Evolutionary conservation across 2,797 vertebrate genomes (phyloP), one percentile per base, ranked within the genome.

Genomic region (Coregonus sp.): DNA sequence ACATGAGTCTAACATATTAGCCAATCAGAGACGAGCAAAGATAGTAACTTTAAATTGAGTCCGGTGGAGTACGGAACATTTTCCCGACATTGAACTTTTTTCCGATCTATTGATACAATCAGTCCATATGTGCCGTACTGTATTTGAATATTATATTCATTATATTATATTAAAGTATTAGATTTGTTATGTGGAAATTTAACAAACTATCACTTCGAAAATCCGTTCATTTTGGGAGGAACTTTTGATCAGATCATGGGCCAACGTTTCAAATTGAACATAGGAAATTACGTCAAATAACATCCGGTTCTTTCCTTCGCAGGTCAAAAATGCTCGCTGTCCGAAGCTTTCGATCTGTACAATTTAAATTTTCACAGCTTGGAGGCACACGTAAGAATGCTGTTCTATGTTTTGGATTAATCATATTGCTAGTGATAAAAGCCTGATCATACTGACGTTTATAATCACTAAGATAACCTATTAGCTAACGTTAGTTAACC

Each of bases 251-350:
- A 33, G 31, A 33, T 63, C n/a, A 61, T 63, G 59, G n/a, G 11
- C n/a, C n/a, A 63, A 61, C 20, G 2, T 20, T 25, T 61, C 1
- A 61, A 25, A 3, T 1, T 61, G 59, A 61, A 61, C 59, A 61
- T 9, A 82, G 77, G 80, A 78, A 12, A 0, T 7, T 1, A 5
- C 11, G 33, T 31, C 2, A 51, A 29, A 83, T 74, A 35, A 31
- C 70, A 81, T 90, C 87, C 86, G 33, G 78, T 5, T 25, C 14
- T 25, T 35, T 61, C 79, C 25, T 9, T 74, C 18, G 80, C 25
- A 50, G 84, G 86, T 90, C 86, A 83, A 74, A 69, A 5, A 94
- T 94, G 93, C 3, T 86, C 6, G 54, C 66, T 1, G 0, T 90
- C 0, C 86, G 86, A 61, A 14, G 75, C 2, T 37, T 89, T 0